phyloP scores from a whole-genome alignment of 2,888 invertebrate species.

The Tipula unca region DNA sequence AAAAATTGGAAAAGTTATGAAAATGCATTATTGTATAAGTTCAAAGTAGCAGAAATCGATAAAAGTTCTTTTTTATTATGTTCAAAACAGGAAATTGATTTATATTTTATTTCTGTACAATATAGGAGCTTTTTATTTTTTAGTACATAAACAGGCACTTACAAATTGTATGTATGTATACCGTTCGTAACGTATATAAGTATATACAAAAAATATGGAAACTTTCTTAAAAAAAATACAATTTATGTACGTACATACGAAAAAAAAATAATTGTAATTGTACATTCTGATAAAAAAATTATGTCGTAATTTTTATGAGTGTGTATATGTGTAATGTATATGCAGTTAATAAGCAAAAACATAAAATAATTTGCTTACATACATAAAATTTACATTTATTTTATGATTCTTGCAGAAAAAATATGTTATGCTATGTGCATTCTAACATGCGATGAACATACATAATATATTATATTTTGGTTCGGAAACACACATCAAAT shows the following conservation, averaged over 20 bases:
- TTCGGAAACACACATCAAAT: neutral
- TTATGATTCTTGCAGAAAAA: neutral
- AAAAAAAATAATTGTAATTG: neutral
- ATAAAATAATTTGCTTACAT: constrained; percentile 8
- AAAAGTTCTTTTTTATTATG: neutral
- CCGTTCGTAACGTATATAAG: neutral
- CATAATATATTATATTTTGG: neutral
- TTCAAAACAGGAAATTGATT: constrained; percentile 14
- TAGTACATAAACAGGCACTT: constrained; percentile 14
- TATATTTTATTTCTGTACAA: neutral
- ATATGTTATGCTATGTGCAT: neutral
- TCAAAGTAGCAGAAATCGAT: constrained; percentile 8
- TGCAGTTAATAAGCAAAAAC: neutral
- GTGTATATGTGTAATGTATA: neutral
- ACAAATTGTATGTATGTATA: neutral
- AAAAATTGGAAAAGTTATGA: constrained; percentile 8
- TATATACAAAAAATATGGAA: neutral
- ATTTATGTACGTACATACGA: neutral
- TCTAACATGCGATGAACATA: neutral
- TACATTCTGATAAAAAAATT: neutral
- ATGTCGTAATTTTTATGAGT: neutral
- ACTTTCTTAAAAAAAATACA: neutral
- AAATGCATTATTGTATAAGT: constrained; percentile 14
- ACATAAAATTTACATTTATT: neutral
- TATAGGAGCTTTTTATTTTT: neutral